Evolutionary conservation across 2,113 vertebrate genomes (phyloP), one percentile per base, ranked within the genome.

Genomic region (Alethe castanea): DNA sequence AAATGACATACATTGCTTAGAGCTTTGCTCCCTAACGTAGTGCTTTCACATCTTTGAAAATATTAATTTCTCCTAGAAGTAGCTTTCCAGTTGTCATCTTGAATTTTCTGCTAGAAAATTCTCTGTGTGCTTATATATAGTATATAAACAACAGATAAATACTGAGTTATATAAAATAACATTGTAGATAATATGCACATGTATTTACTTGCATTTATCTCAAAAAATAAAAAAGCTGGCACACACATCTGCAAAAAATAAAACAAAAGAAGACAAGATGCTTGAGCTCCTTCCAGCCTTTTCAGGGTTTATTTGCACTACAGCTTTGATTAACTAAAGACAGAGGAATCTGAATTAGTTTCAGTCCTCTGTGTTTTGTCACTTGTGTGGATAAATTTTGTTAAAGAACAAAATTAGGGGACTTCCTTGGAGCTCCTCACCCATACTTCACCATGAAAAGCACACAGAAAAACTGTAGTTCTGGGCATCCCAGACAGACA

Each of bases 51-150:
- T 83, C 44, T 72, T 66, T 86, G 53, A 78, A 92, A 87, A 85
- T 11, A 53, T 1, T 13, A 26, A 62, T 71, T 89, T 92, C 80
- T 92, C 40, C 73, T 56, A 50, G n/a, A 82, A 96, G 81, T 24
- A 77, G 84, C 59, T 86, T 96, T 95, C 87, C 81, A 94, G 88
- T 66, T 96, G 92, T 79, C 92, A 87, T 60, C 44, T 83, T 81
- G 47, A 47, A 83, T 96, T 92, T 96, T 92, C 92, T 90, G 74
- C 82, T 81, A 57, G 36, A 52, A 88, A 92, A 64, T 84, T 67
- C 7, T 31, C 66, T 50, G 22, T 76, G 61, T 44, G 61, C 47
- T 88, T 92, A 72, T 40, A 64, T 38, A 23, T 11, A 70, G 29
- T 11, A 66, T 53, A 42, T 60, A 86, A 95, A 71, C 26, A 90